A percentile compares a stretch with the other conserved stretches of the same genome.
Conservation (phyloP, 2,888 invertebrate genomes). For the Drosophila nigritarsus region DNA sequence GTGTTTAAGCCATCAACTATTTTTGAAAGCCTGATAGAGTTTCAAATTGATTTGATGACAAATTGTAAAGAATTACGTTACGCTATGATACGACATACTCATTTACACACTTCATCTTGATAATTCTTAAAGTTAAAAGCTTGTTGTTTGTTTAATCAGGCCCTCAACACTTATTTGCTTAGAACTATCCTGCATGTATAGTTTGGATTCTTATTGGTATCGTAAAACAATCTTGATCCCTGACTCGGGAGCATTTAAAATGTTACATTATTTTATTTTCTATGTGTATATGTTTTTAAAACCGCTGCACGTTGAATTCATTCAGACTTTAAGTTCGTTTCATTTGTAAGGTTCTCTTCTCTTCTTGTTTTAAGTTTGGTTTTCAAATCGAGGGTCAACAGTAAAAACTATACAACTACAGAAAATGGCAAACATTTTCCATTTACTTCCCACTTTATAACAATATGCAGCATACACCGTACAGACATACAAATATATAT, state of each 20-base stretch:
- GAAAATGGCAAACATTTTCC: conserved; percentile 37
- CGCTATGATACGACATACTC: conserved; percentile 33
- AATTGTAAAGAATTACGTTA: conserved; percentile 31
- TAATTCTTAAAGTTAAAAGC: conserved; percentile 45
- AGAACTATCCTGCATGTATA: conserved; percentile 51
- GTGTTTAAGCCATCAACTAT: conserved; percentile 5
- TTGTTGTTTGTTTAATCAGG: conserved; percentile 25
- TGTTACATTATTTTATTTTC: conserved; percentile 42
- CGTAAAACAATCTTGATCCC: conserved; percentile 27
- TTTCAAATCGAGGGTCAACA: conserved; percentile 45
- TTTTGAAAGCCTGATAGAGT: conserved; percentile 13
- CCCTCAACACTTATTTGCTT: conserved; percentile 52
- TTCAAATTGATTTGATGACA: conserved; percentile 48
- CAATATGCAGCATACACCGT: conserved; percentile 36
- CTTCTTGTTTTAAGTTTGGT: conserved; percentile 19
- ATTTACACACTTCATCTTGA: conserved; percentile 45
- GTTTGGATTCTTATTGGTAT: conserved; percentile 30
- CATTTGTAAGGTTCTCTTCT: conserved; percentile 72
- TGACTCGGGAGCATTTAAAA: conserved; percentile 40
- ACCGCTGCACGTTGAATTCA: conserved; percentile 77
- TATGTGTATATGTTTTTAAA: conserved; percentile 63
- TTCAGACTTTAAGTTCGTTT: conserved; percentile 80
- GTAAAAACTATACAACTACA: conserved; percentile 53
- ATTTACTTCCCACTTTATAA: conserved; percentile 36
- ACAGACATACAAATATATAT: conserved; percentile 22